Evolutionary conservation across 2,888 invertebrate genomes (phyloP).

Genomic region (Augochlorella aurata): DNA sequence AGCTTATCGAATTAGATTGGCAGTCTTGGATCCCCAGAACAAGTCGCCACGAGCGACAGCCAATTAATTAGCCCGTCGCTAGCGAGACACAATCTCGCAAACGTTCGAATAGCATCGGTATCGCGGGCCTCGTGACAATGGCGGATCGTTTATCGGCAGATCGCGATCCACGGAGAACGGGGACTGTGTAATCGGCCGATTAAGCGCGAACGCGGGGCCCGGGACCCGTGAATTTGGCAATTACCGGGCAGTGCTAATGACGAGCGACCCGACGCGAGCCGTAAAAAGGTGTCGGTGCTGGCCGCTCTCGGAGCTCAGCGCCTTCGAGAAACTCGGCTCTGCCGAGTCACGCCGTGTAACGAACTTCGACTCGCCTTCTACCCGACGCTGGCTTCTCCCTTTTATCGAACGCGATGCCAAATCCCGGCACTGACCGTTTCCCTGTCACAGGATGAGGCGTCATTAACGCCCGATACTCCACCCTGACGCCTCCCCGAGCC

Average conservation of each 20-base stretch:
- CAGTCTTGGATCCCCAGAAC: no score
- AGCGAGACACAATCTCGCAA: slow-evolving; percentile 19
- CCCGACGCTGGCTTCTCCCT: slow-evolving; percentile 18
- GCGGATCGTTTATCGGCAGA: slow-evolving; percentile 47
- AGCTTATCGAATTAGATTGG: no score
- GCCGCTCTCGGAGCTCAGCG: slow-evolving; percentile 18
- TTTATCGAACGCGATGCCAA: slow-evolving; percentile 61
- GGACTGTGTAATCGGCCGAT: slow-evolving; percentile 62
- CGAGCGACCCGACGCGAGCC: slow-evolving; percentile 53
- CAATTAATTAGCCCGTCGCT: slow-evolving; percentile 52
- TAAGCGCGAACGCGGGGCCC: slow-evolving; percentile 64
- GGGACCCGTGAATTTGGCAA: slow-evolving; percentile 71
- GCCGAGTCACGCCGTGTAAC: slow-evolving; percentile 81
- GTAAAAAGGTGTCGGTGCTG: slow-evolving; percentile 54
- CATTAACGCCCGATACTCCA: slow-evolving; percentile 52
- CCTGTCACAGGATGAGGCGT: slow-evolving; percentile 56
- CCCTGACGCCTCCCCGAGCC: slow-evolving; percentile 13
- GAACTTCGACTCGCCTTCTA: slow-evolving; percentile 71
- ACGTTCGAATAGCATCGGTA: not conserved
- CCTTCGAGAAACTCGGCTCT: slow-evolving; percentile 68
- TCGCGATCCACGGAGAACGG: slow-evolving; percentile 46
- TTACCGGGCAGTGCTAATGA: slow-evolving; percentile 71
- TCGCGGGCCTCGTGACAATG: slow-evolving; percentile 35
- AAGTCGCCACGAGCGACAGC: slow-evolving; percentile 12
- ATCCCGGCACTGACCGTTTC: slow-evolving; percentile 60